Base-by-base conservation (phyloP, 2,888 invertebrate genomes). In the Drosophila setosimentum region DNA sequence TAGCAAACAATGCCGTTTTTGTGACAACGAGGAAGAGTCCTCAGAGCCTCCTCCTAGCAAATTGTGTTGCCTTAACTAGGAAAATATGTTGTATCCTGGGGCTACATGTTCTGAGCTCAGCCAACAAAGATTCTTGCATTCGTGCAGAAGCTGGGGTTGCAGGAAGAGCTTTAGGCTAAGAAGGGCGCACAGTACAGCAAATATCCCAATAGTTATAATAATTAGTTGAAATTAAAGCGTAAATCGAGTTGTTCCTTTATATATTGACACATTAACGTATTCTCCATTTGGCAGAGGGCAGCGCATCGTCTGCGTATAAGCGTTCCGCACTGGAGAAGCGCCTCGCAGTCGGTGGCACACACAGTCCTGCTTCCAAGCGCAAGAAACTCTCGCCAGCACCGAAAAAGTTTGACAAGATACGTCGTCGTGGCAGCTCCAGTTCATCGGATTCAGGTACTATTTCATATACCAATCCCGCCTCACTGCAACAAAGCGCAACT, bases 361-460 rank as follows among this genome's bases (percentile, higher is more conserved):
- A 90, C 53, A 93, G 93, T 80, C 92, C 93, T 13, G 77, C 76
- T 4, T 68, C 89, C n/a, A 92, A 92, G 48, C 91, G 93, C 27
- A 92, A 92, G 66, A 91, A 92, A 73, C 30, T 87, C 2, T 90
- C 93, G 30, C 89, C 92, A 3, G 35, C 78, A 32, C 64, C 84
- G 3, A 92, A 92, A 65, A 92, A 91, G 77, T 72, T 85, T 3
- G 80, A 83, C 57, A 92, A 92, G 63, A 30, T 80, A 21, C 87
- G 91, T 51, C 91, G 90, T 21, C 90, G 89, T 35, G 91, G 79
- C 63, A 92, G 91, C 45, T 92, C 93, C 10, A 93, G 92, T 62
- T 91, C 93, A 27, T 93, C 93, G 3, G 93, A 91, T 54, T 92
- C 93, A 64, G 93, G 93, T 93, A 78, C 18, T 18, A 13, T 4